These are phyloP conservation scores for Apis laboriosa DNA, from an alignment of 1,140 invertebrate species.

Conservation along the genomic window DNA sequence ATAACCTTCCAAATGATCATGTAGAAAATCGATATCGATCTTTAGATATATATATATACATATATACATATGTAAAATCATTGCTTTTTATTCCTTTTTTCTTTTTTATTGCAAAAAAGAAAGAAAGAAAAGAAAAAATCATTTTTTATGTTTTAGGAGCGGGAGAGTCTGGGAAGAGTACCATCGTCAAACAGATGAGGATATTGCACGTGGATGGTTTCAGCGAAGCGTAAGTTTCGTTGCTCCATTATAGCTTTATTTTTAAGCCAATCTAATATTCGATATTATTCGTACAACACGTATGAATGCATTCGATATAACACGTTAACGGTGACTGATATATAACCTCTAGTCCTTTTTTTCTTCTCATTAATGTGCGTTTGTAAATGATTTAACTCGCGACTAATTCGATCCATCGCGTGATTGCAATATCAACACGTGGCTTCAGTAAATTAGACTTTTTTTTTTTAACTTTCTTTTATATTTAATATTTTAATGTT, in stretches of 20 bases:
- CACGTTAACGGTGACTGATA: background rate
- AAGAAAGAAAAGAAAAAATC: conserved; percentile 3
- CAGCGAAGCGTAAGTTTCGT: conserved; percentile 89
- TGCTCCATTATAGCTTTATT: background rate
- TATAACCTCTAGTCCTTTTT: background rate
- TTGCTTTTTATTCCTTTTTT: background rate
- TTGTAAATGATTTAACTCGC: background rate
- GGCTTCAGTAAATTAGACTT: background rate
- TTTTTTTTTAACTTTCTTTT: background rate
- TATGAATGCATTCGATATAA: too few species aligned
- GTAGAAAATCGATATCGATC: background rate
- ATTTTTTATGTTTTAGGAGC: conserved; percentile 84
- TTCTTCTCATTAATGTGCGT: background rate
- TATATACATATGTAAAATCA: background rate
- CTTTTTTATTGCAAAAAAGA: background rate
- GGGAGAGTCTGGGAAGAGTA: conserved; percentile 99
- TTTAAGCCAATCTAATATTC: background rate
- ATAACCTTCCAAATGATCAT: background rate
- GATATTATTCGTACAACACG: background rate
- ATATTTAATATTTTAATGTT: background rate
- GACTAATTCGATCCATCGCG: conserved; percentile 9
- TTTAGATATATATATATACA: background rate
- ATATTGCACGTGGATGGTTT: conserved; percentile 99
- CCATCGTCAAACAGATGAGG: conserved; percentile 99
- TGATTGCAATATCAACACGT: conserved; percentile 44